Evolutionary conservation across 2,888 invertebrate species (phyloP).

Genomic region (Ichneumoninae sp.): DNA sequence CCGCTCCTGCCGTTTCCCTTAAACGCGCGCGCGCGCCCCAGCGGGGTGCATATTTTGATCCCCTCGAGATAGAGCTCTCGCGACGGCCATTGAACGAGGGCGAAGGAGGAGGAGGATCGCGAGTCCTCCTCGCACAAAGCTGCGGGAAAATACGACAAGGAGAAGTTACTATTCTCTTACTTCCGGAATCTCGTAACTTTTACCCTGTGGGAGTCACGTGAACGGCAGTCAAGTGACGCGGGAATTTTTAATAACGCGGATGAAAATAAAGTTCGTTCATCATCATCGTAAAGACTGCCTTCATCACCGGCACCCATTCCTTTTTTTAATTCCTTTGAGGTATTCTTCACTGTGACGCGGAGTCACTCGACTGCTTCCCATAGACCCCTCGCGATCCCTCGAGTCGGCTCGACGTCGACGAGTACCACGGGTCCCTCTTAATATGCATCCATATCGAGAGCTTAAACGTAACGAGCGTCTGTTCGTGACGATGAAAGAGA

Average conservation of each 20-base stretch:
- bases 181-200: constrained; percentile 44
- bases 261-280: constrained; percentile 52
- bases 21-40: background rate
- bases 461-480: constrained; percentile 18
- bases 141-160: constrained; percentile 26
- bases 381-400: constrained; percentile 20
- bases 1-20: constrained; percentile 18
- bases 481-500: constrained; percentile 13
- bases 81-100: constrained; percentile 26
- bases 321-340: constrained; percentile 1
- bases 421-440: constrained; percentile 23
- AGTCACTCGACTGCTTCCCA: constrained; percentile 32
- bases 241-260: constrained; percentile 29
- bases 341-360: background rate
- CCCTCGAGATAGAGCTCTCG: constrained; percentile 27
- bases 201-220: constrained; percentile 22
- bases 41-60: constrained; percentile 56
- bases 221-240: constrained; percentile 22
- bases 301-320: background rate
- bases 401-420: constrained; percentile 16
- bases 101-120: background rate
- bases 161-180: constrained; percentile 10
- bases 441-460: constrained; percentile 33
- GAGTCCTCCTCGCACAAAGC: background rate
- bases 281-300: constrained; percentile 19